A percentile compares a stretch with the other conserved stretches of the same genome.
Evolutionary conservation across 2,113 vertebrate species (phyloP).

Genomic region (Hemiprocne comata): DNA sequence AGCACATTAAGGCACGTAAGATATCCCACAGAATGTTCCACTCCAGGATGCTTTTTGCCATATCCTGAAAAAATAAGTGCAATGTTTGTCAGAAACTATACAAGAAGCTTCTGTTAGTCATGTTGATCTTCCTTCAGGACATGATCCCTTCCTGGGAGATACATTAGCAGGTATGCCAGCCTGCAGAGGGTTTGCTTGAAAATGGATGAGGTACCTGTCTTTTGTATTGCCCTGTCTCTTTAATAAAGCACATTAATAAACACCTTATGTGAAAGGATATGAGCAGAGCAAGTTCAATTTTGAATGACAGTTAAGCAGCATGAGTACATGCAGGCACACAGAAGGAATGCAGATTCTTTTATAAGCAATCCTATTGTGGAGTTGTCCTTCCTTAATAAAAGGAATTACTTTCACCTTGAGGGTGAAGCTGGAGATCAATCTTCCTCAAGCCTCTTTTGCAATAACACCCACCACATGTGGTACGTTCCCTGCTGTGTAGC

Average conservation of each 20-base stretch:
- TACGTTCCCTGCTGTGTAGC: background rate
- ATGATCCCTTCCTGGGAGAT: background rate
- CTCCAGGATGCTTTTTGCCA: background rate
- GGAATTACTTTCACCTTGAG: background rate
- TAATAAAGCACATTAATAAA: background rate
- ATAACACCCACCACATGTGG: background rate
- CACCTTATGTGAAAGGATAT: background rate
- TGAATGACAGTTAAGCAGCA: background rate
- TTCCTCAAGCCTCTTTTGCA: background rate
- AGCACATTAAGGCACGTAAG: background rate
- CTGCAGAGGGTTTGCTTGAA: background rate
- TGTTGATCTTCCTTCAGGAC: background rate
- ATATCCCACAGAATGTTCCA: background rate
- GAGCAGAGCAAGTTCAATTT: background rate
- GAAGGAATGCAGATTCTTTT: background rate
- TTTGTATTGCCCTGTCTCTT: background rate
- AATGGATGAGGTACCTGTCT: background rate
- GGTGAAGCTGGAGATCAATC: background rate
- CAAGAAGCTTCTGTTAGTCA: background rate
- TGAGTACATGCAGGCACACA: background rate
- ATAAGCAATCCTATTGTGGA: background rate
- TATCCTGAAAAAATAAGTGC: background rate
- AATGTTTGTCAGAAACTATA: background rate
- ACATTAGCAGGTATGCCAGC: background rate
- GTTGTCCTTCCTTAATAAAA: background rate